Evolutionary conservation across 2,113 vertebrate species (phyloP).

Genomic region (Neolamprologus tretocephalus): DNA sequence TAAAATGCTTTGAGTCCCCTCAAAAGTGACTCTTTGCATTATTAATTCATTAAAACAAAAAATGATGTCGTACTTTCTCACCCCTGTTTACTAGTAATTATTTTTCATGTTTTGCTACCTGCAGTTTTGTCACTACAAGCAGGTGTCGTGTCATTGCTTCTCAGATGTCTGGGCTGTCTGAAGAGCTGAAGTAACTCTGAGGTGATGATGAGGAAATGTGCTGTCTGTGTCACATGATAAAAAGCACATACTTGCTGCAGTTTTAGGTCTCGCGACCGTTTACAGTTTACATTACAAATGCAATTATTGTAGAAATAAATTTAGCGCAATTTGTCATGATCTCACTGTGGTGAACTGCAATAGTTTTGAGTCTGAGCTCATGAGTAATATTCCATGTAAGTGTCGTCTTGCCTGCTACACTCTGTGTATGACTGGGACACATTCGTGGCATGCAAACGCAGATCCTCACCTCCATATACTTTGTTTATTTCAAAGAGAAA

Average conservation of each 20-base stretch:
- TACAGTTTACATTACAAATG: background rate
- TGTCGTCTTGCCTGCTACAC: background rate
- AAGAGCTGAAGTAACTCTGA: background rate
- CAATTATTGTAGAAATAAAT: background rate
- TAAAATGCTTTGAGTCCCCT: background rate
- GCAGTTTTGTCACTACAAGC: background rate
- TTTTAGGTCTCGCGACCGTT: background rate
- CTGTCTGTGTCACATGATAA: background rate
- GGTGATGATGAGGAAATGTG: background rate
- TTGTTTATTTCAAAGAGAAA: background rate
- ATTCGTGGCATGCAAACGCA: background rate
- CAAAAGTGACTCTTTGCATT: background rate
- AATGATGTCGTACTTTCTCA: background rate
- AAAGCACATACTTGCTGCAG: background rate
- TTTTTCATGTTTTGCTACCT: background rate
- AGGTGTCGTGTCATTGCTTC: background rate
- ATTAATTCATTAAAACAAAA: background rate
- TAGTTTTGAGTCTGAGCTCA: slow-evolving; percentile 1
- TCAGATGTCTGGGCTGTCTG: background rate
- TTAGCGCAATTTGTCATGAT: background rate
- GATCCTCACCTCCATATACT: background rate
- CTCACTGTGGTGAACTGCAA: background rate
- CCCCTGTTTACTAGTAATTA: background rate
- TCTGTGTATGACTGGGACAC: background rate
- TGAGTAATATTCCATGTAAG: background rate